phyloP scores from a whole-genome alignment of 2,797 vertebrate species.

The Rhinophrynus dorsalis region DNA sequence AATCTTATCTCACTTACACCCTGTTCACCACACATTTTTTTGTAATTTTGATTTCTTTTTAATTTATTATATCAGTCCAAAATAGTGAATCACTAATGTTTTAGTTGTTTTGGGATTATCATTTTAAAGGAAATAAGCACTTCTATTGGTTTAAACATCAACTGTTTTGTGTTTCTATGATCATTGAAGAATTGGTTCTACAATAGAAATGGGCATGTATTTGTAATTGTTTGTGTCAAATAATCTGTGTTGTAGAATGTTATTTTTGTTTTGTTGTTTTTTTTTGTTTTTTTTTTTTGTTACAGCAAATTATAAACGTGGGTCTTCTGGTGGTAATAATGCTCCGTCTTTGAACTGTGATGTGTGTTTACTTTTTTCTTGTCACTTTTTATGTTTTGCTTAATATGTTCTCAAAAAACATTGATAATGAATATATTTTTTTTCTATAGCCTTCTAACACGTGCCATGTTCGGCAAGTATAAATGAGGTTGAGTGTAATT shows the following conservation, averaged over 20 bases:
- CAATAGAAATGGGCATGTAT: slow-evolving; percentile 73
- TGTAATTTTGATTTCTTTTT: slow-evolving; percentile 65
- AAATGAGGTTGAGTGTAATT: slow-evolving; percentile 69
- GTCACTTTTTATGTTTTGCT: slow-evolving; percentile 61
- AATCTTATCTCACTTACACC: slow-evolving; percentile 61
- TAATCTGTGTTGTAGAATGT: slow-evolving; percentile 70
- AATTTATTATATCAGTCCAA: slow-evolving; percentile 74
- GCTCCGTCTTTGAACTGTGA: slow-evolving; percentile 68
- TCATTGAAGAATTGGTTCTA: slow-evolving; percentile 60
- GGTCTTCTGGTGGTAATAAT: slow-evolving; percentile 62
- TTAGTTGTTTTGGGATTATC: slow-evolving; percentile 67
- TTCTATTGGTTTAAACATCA: slow-evolving; percentile 69
- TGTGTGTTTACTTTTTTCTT: slow-evolving; percentile 69
- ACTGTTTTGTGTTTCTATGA: slow-evolving; percentile 72
- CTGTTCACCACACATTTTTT: slow-evolving; percentile 62
- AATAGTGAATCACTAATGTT: slow-evolving; percentile 71
- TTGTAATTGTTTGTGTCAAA: slow-evolving; percentile 72
- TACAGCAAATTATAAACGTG: slow-evolving; percentile 60
- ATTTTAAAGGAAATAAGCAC: slow-evolving; percentile 72
- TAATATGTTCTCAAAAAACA: slow-evolving; percentile 60
- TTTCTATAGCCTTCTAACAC: slow-evolving; percentile 72
- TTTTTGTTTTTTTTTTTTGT: no score
- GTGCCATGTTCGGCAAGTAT: slow-evolving; percentile 73
- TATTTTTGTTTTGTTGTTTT: no score
- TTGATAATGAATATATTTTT: slow-evolving; percentile 57